A percentile compares a stretch with the other conserved stretches of the same genome.
phyloP scores from a whole-genome alignment of 2,888 invertebrate species.

The Lamellibrachia satsuma region DNA sequence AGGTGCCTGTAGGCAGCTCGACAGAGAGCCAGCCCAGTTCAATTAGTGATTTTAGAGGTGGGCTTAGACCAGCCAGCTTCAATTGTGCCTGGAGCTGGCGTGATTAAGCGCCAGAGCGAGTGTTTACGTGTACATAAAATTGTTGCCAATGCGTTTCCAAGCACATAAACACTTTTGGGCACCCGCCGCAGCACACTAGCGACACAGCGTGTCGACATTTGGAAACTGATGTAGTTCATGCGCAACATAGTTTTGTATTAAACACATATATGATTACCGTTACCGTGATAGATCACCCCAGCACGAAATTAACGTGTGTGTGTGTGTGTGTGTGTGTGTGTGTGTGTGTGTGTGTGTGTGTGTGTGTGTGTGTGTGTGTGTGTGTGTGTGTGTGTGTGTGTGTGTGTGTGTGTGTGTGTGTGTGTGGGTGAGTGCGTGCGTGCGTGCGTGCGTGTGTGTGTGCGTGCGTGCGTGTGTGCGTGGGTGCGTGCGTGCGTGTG shows the following conservation, averaged over 20 bases:
- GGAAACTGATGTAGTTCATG: not conserved
- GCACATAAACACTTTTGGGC: not conserved
- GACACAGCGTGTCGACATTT: constrained; percentile 9
- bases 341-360: not conserved
- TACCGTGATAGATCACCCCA: not conserved
- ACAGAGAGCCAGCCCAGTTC: not conserved
- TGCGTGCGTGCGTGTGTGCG: no score
- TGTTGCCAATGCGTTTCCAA: constrained; percentile 13
- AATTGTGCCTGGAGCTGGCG: not conserved
- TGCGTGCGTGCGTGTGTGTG: no score
- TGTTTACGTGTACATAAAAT: constrained; percentile 3
- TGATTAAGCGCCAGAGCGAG: constrained; percentile 3
- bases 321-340: not conserved
- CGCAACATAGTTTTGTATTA: not conserved
- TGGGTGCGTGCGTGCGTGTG: not conserved
- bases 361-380: not conserved
- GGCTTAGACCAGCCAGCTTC: not conserved
- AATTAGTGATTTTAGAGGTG: constrained; percentile 17
- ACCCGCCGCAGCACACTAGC: not conserved
- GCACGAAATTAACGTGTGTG: not conserved
- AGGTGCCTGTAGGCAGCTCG: constrained; percentile 5
- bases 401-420: not conserved
- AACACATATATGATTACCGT: not conserved
- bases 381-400: not conserved
- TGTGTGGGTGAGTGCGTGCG: no score